These are phyloP conservation scores for Helobdella robusta DNA, from an alignment of 2,888 invertebrate species.

Conservation along the genomic window DNA sequence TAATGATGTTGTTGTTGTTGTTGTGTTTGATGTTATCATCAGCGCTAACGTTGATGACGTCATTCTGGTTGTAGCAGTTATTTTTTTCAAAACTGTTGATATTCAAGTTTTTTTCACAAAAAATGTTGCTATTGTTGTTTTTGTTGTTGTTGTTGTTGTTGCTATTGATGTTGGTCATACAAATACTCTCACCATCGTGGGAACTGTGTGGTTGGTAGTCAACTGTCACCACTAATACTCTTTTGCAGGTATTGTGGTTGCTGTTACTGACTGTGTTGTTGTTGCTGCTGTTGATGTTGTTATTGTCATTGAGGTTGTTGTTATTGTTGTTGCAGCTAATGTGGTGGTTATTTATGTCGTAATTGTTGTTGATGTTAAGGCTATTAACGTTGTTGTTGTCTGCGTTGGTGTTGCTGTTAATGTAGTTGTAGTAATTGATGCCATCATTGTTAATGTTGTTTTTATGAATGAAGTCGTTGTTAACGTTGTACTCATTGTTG, in stretches of 20 bases:
- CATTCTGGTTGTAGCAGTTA: not conserved
- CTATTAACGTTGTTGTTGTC: too few relatives aligned
- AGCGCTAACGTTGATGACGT: not conserved
- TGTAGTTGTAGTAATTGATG: not conserved
- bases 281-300: not conserved
- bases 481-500: not conserved
- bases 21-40: not conserved
- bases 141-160: not conserved
- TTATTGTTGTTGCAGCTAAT: constrained; percentile 14
- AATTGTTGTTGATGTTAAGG: too few relatives aligned
- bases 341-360: too few relatives aligned
- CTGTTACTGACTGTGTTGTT: not conserved
- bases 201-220: not conserved
- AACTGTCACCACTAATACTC: not conserved
- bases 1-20: constrained; percentile 6
- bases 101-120: not conserved
- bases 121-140: constrained; percentile 2
- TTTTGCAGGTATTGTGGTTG: not conserved
- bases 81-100: too few relatives aligned
- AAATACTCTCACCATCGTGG: not conserved
- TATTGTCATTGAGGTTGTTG: not conserved
- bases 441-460: not conserved
- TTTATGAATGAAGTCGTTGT: not conserved
- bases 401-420: too few relatives aligned
- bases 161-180: not conserved